Evolutionary conservation across 2,113 vertebrate species (phyloP), one percentile per base, ranked within the genome.

Genomic region (Brienomyrus longianalis): DNA sequence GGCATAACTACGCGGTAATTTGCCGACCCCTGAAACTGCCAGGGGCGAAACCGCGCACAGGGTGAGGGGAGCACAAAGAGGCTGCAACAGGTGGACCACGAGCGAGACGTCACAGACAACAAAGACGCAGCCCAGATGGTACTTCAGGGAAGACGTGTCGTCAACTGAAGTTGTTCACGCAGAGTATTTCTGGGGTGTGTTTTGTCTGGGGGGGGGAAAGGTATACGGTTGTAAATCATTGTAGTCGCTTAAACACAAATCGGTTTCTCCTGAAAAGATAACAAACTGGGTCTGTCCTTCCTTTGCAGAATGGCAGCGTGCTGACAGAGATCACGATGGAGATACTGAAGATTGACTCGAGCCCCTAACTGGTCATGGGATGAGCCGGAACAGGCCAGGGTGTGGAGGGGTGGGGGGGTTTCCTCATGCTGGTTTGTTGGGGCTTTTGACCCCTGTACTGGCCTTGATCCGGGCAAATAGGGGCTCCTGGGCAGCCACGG

Each of bases 401-500:
- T 77, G 7, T 66, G 45, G n/a, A 2, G 27, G 62, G 70, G 90
- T 35, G 83, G 88, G 90, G 90, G 88, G 74, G 39, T 1, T 39
- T 39, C 43, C 74, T 43, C 35, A 17, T 59, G 90, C 83, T 90
- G 90, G 91, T 94, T 35, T 74, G 66, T 74, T 74, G 9, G 27
- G n/a, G 66, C 11, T 74, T 35, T 74, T 74, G 92, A 94, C 92
- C 93, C 89, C 90, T 90, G 21, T 88, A 35, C 83, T 4, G 56
- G 86, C 86, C 48, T 19, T 62, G 84, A 91, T 90, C 91, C 91
- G 86, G 87, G 89, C 90, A 85, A 92, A 89, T 90, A 91, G 92
- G 86, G 91, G 92, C 92, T 94, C 90, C 91, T 93, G 93, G 93
- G 93, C 95, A 94, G 93, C 92, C 92, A 52, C 92, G 94, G 95